These are phyloP conservation scores for Subanguina moxae DNA, from an alignment of 1,140 invertebrate species.

Conservation along the genomic window DNA sequence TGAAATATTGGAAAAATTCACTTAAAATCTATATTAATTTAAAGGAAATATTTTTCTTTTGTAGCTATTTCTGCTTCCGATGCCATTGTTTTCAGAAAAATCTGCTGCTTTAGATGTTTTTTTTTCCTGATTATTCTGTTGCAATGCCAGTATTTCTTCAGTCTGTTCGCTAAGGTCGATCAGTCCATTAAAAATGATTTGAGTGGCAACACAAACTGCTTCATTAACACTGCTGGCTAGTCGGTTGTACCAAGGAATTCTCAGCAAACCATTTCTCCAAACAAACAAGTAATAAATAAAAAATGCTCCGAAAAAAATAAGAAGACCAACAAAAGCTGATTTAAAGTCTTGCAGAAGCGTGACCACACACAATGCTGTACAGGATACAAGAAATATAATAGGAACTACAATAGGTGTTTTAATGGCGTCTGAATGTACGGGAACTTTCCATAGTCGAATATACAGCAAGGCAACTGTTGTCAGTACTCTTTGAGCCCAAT, in stretches of 20 bases:
- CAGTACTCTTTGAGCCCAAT: slow-evolving; percentile 30
- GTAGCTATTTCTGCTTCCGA: too few relatives aligned
- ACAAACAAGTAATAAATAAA: not conserved
- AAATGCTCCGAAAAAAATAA: not conserved
- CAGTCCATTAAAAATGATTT: not conserved
- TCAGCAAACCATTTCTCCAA: not conserved
- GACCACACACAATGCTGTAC: slow-evolving; percentile 9
- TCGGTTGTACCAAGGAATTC: not conserved
- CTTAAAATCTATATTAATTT: too few relatives aligned
- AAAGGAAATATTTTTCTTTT: too few relatives aligned
- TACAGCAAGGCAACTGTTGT: slow-evolving; percentile 41
- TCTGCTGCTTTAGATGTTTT: not conserved
- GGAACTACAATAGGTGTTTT: slow-evolving; percentile 29
- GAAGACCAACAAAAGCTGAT: not conserved
- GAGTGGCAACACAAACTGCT: not conserved
- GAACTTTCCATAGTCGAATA: slow-evolving; percentile 32
- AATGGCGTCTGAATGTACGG: slow-evolving; percentile 37
- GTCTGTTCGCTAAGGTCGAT: not conserved
- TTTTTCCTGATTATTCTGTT: not conserved
- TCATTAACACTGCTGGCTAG: not conserved
- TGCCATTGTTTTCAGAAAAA: too few relatives aligned
- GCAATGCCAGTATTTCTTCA: not conserved
- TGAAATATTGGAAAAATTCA: too few relatives aligned
- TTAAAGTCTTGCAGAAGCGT: slow-evolving; percentile 9
- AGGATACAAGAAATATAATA: slow-evolving; percentile 26